Percentiles rank a stretch among this genome's conserved stretches.
Evolutionary conservation across 1,140 invertebrate species (phyloP).

Genomic region (Drosophila parvula): DNA sequence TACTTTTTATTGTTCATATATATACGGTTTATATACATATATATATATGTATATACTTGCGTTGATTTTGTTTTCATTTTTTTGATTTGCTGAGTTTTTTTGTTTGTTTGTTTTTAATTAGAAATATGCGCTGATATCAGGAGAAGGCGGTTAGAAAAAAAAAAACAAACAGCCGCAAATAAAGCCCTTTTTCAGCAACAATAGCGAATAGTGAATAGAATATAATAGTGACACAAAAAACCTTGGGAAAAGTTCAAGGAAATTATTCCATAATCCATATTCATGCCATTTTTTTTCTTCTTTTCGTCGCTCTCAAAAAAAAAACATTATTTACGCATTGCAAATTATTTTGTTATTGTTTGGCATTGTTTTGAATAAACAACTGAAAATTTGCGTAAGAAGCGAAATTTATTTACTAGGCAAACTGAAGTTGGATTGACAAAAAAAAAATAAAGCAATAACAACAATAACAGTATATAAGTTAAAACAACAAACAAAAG

Average conservation of each 20-base stretch:
- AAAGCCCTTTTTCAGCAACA: conserved; percentile 20
- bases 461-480: neutral
- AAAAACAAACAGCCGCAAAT: neutral
- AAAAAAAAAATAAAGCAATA: neutral
- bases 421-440: conserved; percentile 24
- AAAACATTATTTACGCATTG: conserved; percentile 31
- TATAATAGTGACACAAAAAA: conserved; percentile 7
- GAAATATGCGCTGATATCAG: conserved; percentile 60
- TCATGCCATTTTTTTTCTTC: neutral
- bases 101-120: conserved; percentile 62
- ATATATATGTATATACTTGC: conserved; percentile 1
- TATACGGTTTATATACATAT: neutral
- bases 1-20: conserved; percentile 28
- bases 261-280: conserved; percentile 14
- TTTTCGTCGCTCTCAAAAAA: neutral
- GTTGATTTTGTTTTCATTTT: conserved; percentile 27
- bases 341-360: conserved; percentile 25
- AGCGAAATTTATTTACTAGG: conserved; percentile 17
- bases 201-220: neutral
- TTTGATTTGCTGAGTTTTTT: conserved; percentile 38
- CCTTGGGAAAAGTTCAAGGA: conserved; percentile 14
- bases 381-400: conserved; percentile 39
- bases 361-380: conserved; percentile 21
- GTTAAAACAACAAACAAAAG: conserved; percentile 31
- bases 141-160: neutral